Conservation (phyloP, 2,113 vertebrate species). For the Tapirus terrestris region DNA sequence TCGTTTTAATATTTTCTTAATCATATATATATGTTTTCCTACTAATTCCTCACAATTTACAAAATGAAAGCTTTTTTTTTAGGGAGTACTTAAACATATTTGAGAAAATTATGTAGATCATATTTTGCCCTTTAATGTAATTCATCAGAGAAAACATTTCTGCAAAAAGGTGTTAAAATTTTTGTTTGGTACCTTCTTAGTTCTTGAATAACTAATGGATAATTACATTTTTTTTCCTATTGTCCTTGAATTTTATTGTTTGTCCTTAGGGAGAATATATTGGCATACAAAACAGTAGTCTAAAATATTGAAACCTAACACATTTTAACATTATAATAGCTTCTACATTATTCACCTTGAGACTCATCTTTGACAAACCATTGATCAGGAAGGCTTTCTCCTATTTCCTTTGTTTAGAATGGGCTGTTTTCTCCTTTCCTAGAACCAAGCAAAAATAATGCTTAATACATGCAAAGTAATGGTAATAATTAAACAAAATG, state of each 20-base stretch:
- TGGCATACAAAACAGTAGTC: constrained; percentile 63
- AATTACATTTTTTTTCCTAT: constrained; percentile 58
- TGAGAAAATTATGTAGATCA: constrained; percentile 17
- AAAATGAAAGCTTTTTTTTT: constrained; percentile 42
- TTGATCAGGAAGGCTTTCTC: not conserved
- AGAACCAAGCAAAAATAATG: constrained; percentile 38
- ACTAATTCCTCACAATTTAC: constrained; percentile 39
- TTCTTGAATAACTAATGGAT: constrained; percentile 61
- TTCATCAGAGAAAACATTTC: constrained; percentile 55
- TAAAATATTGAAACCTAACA: constrained; percentile 80
- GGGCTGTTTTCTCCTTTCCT: constrained; percentile 18
- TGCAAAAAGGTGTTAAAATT: constrained; percentile 53
- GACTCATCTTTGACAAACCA: not conserved
- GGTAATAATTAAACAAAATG: constrained; percentile 47
- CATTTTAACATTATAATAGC: constrained; percentile 68
- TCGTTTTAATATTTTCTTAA: constrained; percentile 41
- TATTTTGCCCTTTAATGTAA: constrained; percentile 25
- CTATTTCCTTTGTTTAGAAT: constrained; percentile 24
- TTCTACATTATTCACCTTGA: constrained; percentile 65
- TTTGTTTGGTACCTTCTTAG: constrained; percentile 41
- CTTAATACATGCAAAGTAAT: constrained; percentile 24
- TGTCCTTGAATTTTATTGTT: constrained; percentile 76
- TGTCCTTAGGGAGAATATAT: constrained; percentile 66
- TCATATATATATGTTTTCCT: not conserved
- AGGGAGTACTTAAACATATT: not conserved